Evolutionary conservation across 2,888 invertebrate genomes (phyloP).

Genomic region (Dinocampus coccinellae): DNA sequence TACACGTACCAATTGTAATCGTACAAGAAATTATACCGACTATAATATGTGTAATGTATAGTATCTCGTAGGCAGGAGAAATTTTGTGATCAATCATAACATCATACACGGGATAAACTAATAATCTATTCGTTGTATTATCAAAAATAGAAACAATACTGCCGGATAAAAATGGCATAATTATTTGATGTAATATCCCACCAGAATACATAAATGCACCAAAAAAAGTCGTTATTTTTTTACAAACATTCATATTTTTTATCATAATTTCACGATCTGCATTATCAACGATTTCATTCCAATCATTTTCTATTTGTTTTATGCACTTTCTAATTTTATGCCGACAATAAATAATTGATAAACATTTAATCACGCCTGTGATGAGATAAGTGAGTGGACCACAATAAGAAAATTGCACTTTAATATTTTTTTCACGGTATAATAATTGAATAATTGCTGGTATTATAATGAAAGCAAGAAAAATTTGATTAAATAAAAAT

Average conservation of each 20-base stretch:
- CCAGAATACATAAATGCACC: slow-evolving; percentile 43
- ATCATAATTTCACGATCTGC: slow-evolving; percentile 43
- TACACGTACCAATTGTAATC: slow-evolving; percentile 45
- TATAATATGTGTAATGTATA: slow-evolving; percentile 45
- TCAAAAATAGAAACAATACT: slow-evolving; percentile 12
- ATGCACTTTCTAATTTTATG: slow-evolving; percentile 40
- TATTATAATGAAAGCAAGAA: slow-evolving; percentile 28
- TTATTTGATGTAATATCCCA: slow-evolving; percentile 38
- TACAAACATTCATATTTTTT: slow-evolving; percentile 35
- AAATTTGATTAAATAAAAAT: slow-evolving; percentile 18
- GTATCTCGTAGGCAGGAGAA: slow-evolving; percentile 49
- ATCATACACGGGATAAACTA: slow-evolving; percentile 39
- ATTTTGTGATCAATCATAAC: slow-evolving; percentile 39
- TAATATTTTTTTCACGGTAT: slow-evolving; percentile 22
- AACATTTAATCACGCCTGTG: too few species aligned
- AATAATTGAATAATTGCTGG: slow-evolving; percentile 34
- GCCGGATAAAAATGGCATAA: slow-evolving; percentile 35
- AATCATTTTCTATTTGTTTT: slow-evolving; percentile 46
- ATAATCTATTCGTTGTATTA: slow-evolving; percentile 28
- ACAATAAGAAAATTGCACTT: too few species aligned
- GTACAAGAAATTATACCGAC: slow-evolving; percentile 40
- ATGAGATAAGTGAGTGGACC: too few species aligned
- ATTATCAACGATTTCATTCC: slow-evolving; percentile 36
- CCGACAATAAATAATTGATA: slow-evolving; percentile 12
- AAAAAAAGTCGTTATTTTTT: slow-evolving; percentile 38